Evolutionary conservation across 2,797 vertebrate species (phyloP).

Genomic region (Thunnus albacares): DNA sequence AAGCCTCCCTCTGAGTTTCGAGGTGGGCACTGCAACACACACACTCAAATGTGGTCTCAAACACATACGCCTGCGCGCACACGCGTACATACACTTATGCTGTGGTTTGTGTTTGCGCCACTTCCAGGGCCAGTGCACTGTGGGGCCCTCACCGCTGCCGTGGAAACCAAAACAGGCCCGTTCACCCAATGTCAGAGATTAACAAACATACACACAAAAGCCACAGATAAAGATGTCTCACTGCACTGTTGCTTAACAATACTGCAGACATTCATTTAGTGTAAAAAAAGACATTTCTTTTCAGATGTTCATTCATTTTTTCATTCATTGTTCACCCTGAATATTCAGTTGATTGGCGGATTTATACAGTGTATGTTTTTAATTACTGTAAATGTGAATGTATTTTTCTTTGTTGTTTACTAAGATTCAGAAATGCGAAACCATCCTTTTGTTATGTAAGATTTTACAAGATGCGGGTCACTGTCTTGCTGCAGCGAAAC

Average conservation of each 20-base stretch:
- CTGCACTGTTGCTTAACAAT: constrained; percentile 22
- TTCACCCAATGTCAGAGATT: constrained; percentile 73
- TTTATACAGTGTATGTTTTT: background rate
- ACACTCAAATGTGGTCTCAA: constrained; percentile 44
- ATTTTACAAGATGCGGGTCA: constrained; percentile 20
- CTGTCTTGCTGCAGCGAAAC: constrained; percentile 15
- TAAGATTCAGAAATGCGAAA: background rate
- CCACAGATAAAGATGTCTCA: constrained; percentile 64
- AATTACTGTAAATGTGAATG: background rate
- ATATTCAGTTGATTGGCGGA: background rate
- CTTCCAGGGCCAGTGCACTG: constrained; percentile 76
- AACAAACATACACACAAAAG: constrained; percentile 59
- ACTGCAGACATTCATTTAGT: constrained; percentile 21
- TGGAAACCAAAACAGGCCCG: constrained; percentile 83
- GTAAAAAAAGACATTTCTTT: background rate
- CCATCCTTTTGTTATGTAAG: background rate
- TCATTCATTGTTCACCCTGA: background rate
- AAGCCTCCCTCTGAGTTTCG: constrained; percentile 68
- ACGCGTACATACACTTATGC: constrained; percentile 58
- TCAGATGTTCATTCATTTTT: background rate
- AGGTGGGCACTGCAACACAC: constrained; percentile 66
- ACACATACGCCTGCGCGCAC: background rate
- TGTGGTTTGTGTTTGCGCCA: constrained; percentile 83
- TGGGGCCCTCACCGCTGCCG: constrained; percentile 73
- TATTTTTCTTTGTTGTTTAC: constrained; percentile 13